These are phyloP conservation scores for Ia io DNA, from an alignment of 2,113 vertebrate species.

Conservation along the genomic window DNA sequence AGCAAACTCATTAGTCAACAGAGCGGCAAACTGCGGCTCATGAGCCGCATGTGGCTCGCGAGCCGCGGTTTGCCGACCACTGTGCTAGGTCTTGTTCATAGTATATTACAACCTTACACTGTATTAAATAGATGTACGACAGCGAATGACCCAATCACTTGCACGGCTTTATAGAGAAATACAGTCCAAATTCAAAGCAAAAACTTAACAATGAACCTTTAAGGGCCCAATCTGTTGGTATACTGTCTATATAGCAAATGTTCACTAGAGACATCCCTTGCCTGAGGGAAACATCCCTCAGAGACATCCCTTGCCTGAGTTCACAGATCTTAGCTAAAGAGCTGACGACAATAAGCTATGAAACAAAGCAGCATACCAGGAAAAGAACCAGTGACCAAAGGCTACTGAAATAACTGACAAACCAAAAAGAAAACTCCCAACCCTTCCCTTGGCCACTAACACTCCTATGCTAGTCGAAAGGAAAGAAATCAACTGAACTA, in stretches of 20 bases:
- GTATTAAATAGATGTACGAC: not conserved
- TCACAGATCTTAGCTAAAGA: not conserved
- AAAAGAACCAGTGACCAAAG: not conserved
- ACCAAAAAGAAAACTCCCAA: not conserved
- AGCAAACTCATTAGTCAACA: too few relatives aligned
- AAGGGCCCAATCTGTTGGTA: not conserved
- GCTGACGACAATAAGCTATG: not conserved
- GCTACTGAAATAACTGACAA: not conserved
- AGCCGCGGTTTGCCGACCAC: too few relatives aligned
- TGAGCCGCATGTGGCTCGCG: too few relatives aligned
- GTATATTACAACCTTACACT: not conserved
- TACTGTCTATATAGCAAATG: not conserved
- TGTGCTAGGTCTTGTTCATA: not conserved
- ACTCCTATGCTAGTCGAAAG: not conserved
- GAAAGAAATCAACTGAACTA: not conserved
- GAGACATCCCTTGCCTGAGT: not conserved
- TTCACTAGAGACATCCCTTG: not conserved
- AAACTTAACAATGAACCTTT: not conserved
- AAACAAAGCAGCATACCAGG: not conserved
- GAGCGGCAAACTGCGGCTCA: too few relatives aligned
- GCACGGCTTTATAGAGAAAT: not conserved
- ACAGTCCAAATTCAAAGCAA: not conserved
- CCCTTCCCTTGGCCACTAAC: not conserved
- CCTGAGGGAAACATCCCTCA: too few relatives aligned
- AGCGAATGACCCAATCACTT: not conserved